Base-by-base conservation (phyloP, 2,888 invertebrate genomes). In the Rapana venosa region DNA sequence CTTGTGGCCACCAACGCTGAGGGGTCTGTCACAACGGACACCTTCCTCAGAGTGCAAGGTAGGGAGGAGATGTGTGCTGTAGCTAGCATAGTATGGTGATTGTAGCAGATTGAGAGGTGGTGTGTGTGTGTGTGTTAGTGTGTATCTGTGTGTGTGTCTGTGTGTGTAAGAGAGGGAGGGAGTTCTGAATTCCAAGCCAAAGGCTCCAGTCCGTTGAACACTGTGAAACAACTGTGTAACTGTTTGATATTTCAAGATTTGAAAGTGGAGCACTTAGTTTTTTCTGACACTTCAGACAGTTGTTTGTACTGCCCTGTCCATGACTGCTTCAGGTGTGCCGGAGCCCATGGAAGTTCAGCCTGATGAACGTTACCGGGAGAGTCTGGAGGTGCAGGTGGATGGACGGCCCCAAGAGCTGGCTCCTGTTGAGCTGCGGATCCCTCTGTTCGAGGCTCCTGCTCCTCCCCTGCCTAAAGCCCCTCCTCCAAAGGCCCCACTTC, bases 1-100 rank as follows among this genome's bases (percentile, higher is more conserved):
- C 98, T 98, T 93, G 97, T 97, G 17, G 98, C 98, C 35, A 97
- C 97, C 83, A 98, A 98, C 77, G 97, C 98, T 91, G 98, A 98
- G 96, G 99, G 99, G 92, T 92, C 94, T 26, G 93, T 93, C n/a
- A 92, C 92, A 8, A 94, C 95, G 88, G 94, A 95, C 83, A 92
- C 93, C 35, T 91, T 81, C 36, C 93, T 96, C 56, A 90, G 91
- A 58, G 95, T 96, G 1, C 92, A 95, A 91, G 93, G 96, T 95
- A 92, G 90, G 95, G 93, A 47, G 47, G 47, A 47, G 47, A 47
- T 47, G 8, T 26, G 61, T 56, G 8, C n/a, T n/a, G n/a, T n/a
- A n/a, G n/a, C n/a, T n/a, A n/a, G n/a, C n/a, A n/a, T n/a, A n/a
- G n/a, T n/a, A n/a, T n/a, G n/a, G 83, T 47, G 47, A 5, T 47